Conservation (phyloP, 30 jellyfish, hydroid and myxozoan genomes). For the Turritopsis dohrnii region DNA sequence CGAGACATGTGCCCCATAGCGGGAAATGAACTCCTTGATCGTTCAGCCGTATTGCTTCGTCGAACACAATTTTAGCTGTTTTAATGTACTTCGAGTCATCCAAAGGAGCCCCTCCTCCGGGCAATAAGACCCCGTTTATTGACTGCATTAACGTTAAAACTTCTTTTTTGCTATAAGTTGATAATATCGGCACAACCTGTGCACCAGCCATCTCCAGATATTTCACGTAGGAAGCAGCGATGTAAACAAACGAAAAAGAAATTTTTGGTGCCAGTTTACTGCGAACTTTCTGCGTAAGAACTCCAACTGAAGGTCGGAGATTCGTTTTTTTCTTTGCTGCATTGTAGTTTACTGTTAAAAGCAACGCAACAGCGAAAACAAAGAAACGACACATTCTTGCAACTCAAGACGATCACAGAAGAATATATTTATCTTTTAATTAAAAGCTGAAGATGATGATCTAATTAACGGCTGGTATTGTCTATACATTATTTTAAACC, state of each 20-base stretch:
- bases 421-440: background rate
- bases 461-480: too few species aligned
- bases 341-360: background rate
- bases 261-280: slow-evolving; percentile 35
- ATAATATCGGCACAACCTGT: slow-evolving; percentile 58
- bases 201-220: slow-evolving; percentile 63
- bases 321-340: slow-evolving; percentile 18
- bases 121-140: slow-evolving; percentile 53
- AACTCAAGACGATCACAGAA: background rate
- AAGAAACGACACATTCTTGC: background rate
- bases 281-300: slow-evolving; percentile 49
- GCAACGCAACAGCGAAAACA: background rate
- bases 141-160: slow-evolving; percentile 34
- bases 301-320: slow-evolving; percentile 51
- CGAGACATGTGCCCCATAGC: slow-evolving; percentile 55
- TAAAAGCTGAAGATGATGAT: too few species aligned
- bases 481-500: too few species aligned
- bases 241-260: slow-evolving; percentile 42
- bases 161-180: slow-evolving; percentile 33
- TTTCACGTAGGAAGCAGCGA: slow-evolving; percentile 81
- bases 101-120: slow-evolving; percentile 73
- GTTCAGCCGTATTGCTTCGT: slow-evolving; percentile 46
- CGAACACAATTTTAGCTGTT: slow-evolving; percentile 36
- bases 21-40: slow-evolving; percentile 59
- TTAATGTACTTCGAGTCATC: slow-evolving; percentile 34